Conservation (phyloP, 2,113 vertebrate species). For the Petroica traversi region DNA sequence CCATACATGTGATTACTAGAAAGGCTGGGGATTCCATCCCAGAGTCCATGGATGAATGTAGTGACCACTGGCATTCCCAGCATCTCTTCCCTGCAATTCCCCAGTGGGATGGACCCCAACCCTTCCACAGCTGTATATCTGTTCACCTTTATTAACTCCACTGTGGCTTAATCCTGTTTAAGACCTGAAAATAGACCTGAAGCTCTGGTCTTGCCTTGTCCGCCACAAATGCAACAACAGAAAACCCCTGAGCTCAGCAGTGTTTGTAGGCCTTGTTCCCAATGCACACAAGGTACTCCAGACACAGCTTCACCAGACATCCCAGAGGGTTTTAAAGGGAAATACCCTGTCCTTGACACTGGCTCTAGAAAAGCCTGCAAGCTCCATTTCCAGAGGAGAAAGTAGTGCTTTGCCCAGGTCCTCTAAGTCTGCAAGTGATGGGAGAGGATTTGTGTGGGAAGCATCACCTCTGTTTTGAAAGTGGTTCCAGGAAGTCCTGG, state of each 20-base stretch:
- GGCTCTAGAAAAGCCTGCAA: not conserved
- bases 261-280: not conserved
- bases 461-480: not conserved
- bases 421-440: not conserved
- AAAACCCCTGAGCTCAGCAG: not conserved
- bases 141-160: not conserved
- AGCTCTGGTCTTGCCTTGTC: not conserved
- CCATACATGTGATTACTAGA: not conserved
- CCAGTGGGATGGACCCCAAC: not conserved
- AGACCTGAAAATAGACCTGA: not conserved
- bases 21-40: not conserved
- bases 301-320: not conserved
- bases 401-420: not conserved
- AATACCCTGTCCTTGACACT: not conserved
- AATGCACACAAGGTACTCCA: fast-evolving
- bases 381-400: not conserved
- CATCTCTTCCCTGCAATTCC: not conserved
- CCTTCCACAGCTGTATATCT: not conserved
- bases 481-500: not conserved
- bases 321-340: not conserved
- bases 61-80: not conserved
- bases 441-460: not conserved
- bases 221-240: not conserved
- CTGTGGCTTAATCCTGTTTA: not conserved
- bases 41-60: not conserved